Base-by-base conservation (phyloP, 2,113 vertebrate genomes). In the Rhineura floridana region DNA sequence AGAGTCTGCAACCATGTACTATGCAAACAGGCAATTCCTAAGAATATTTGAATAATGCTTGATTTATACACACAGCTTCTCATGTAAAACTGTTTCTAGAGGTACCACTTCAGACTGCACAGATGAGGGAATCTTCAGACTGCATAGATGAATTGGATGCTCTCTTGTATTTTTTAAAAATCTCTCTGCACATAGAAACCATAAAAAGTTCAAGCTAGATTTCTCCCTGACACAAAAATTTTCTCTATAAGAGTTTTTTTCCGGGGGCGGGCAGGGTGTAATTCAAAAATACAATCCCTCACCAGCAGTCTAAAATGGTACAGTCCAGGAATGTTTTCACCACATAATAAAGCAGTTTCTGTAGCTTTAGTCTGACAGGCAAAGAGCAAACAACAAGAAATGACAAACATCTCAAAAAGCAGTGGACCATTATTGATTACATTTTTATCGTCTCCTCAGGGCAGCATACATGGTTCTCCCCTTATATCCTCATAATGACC, bases 331-430 rank as follows among this genome's bases (percentile, higher is more conserved):
- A 72, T 30, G n/a, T 1, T 72, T 72, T 39, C 12, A 73, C 8
- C n/a, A 55, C n/a, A 28, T 55, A 3, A 55, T 39, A 50, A 69
- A 84, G 2, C 33, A 39, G 4, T 70, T 28, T 36, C 10, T 72
- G 65, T 39, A 52, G 77, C 77, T n/a, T 79, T 15, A 79, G 48
- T 15, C 17, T 36, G 33, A 80, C 33, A 62, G 36, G 8, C 36
- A 81, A 75, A 85, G 36, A 85, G 73, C 21, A 0, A 89, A 78
- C 86, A 89, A 78, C 86, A 44, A 79, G 4, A 87, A 6, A 65
- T 21, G 83, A 72, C 1, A 23, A 55, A 19, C 42, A 11, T 55
- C 10, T 76, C 65, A n/a, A 3, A 46, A n/a, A 13, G 62, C 6
- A 30, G 10, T 44, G 33, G 33, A 11, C 19, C 48, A 1, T 81